Evolutionary conservation across 2,888 invertebrate genomes (phyloP), one percentile per base, ranked within the genome.

Genomic region (Frankliniella fusca): DNA sequence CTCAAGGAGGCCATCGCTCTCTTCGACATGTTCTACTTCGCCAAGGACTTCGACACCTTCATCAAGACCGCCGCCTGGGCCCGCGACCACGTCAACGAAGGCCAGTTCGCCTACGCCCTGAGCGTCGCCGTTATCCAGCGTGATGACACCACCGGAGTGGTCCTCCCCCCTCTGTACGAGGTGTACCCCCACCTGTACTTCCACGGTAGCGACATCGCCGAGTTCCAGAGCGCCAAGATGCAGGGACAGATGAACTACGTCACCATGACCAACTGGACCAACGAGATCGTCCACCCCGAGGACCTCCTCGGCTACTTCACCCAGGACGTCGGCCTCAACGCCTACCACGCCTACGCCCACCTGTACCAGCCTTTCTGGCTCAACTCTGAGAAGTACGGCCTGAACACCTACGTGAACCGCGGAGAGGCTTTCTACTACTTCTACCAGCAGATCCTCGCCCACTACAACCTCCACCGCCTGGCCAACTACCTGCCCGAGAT

Each of bases 1-100:
- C 88, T 90, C 81, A 90, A 91, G 85, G 92, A 94, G 86, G 92
- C 91, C 15, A 86, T 90, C 8, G 91, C 91, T 10, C 87, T 94
- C 38, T 93, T 93, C 88, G 91, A 93, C 86, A 89, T 93, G 82
- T 90, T 95, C 84, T 91, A 90, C 88, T 92, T 92, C 83, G 93
- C 94, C 84, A 93, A 93, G 87, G 92, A 93, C 87, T 94, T 91
- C 87, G 90, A 91, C 48, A 92, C 93, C 65, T 93, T 95, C 89
- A 80, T 89, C 80, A 89, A 89, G 83, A 89, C 89, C 12, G 90
- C 90, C 12, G 88, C 88, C 86, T 91, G 89, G 89, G 90, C 90
- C 88, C 90, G 91, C 82, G 86, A 89, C 48, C 86, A 90, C 86
- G 85, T 90, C 82, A 91, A 92, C 86, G 91, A 91, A 86, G 90